These are phyloP conservation scores for Lithophane leautieri DNA, from an alignment of 2,888 invertebrate genomes.

Conservation along the genomic window DNA sequence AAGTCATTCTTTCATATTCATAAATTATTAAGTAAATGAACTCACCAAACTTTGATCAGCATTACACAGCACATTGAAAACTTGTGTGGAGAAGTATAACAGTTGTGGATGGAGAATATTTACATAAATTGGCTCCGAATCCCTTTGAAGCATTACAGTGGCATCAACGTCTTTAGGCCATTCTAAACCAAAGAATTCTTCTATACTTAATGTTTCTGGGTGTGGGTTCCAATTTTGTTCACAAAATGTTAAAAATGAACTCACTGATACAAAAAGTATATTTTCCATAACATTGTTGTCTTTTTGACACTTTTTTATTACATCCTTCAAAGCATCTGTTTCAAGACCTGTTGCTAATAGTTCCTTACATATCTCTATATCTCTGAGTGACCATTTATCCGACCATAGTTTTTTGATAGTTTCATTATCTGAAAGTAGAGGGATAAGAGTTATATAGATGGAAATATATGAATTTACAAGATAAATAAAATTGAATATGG, in stretches of 20 bases:
- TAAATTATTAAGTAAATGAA: constrained; percentile 5
- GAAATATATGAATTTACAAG: background rate
- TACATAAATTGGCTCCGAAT: constrained; percentile 92
- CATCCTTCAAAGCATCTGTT: constrained; percentile 68
- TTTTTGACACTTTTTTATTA: constrained; percentile 72
- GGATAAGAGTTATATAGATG: background rate
- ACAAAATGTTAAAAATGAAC: constrained; percentile 93
- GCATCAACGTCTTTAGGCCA: constrained; percentile 86
- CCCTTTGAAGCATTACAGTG: constrained; percentile 84
- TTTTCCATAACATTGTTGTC: constrained; percentile 74
- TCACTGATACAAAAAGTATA: constrained; percentile 91
- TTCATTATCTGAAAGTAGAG: constrained; percentile 75
- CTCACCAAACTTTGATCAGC: constrained; percentile 83
- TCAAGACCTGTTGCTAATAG: constrained; percentile 78
- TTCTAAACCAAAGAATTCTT: constrained; percentile 81
- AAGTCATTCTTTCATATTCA: constrained; percentile 15
- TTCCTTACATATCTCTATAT: constrained; percentile 75
- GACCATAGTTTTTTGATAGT: constrained; percentile 78
- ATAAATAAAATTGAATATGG: background rate
- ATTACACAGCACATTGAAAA: constrained; percentile 79
- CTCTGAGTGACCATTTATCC: constrained; percentile 78
- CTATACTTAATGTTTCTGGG: constrained; percentile 81
- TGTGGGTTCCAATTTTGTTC: constrained; percentile 96
- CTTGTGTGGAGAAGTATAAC: constrained; percentile 82
- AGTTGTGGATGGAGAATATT: constrained; percentile 91